These are phyloP conservation scores for Sylvia atricapilla DNA, from an alignment of 2,113 vertebrate genomes.

Conservation along the genomic window DNA sequence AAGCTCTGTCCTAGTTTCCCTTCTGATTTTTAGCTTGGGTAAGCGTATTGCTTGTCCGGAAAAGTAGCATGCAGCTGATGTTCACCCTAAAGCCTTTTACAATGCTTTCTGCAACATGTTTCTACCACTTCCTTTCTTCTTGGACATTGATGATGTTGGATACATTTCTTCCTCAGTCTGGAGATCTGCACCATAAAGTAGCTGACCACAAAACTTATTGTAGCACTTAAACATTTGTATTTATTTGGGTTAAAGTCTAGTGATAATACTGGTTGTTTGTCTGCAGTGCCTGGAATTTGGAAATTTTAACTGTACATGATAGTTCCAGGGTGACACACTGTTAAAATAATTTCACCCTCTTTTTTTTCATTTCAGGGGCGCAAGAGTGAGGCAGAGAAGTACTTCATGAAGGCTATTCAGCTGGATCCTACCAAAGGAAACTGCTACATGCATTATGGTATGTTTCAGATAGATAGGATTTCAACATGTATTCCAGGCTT, in stretches of 20 bases:
- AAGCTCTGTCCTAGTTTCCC: neutral
- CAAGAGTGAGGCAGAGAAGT: slow-evolving; percentile 93
- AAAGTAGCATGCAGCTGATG: neutral
- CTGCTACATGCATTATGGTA: slow-evolving; percentile 99
- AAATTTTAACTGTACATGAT: neutral
- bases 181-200: neutral
- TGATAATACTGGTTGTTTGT: slow-evolving; percentile 9
- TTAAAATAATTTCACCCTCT: neutral
- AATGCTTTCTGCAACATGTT: neutral
- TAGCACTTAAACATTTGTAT: neutral
- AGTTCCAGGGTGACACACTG: neutral
- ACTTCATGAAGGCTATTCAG: slow-evolving; percentile 95
- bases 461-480: slow-evolving; percentile 56
- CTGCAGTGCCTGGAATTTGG: neutral
- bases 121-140: neutral
- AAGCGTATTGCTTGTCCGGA: neutral
- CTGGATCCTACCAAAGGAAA: slow-evolving; percentile 96
- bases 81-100: neutral
- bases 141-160: neutral
- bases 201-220: neutral
- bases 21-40: neutral
- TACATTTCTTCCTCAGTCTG: neutral
- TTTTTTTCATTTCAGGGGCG: slow-evolving; percentile 81
- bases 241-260: neutral
- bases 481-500: neutral